Conservation (phyloP, 2,888 invertebrate species). For the Rosalia funebris region DNA sequence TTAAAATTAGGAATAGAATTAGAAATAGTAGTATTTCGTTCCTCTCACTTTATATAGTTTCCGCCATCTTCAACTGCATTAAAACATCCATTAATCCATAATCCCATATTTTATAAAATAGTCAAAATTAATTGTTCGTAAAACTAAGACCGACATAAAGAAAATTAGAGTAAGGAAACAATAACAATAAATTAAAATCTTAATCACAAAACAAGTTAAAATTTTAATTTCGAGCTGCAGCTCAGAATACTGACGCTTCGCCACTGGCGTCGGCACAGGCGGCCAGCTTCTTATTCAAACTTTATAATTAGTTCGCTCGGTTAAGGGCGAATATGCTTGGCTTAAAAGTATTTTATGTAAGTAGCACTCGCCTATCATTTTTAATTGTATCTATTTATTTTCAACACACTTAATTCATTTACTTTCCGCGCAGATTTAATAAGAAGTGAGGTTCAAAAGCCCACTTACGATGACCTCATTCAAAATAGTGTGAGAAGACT, state of each 20-base stretch:
- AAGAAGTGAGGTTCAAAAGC: not conserved
- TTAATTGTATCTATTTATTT: conserved; percentile 31
- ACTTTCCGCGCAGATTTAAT: conserved; percentile 6
- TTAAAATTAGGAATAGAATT: no score
- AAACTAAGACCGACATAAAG: no score
- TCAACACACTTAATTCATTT: conserved; percentile 24
- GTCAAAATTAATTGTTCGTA: no score
- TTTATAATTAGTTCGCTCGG: conserved; percentile 12
- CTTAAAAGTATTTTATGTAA: conserved; percentile 9
- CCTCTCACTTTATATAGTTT: no score
- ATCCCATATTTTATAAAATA: no score
- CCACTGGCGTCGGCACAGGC: not conserved
- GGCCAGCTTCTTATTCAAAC: conserved; percentile 1
- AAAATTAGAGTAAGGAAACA: no score
- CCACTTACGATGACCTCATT: not conserved
- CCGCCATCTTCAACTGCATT: no score
- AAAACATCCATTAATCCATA: no score
- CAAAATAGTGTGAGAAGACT: not conserved
- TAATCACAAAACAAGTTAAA: no score
- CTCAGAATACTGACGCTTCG: no score
- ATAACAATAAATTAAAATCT: not conserved
- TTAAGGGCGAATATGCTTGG: conserved; percentile 2
- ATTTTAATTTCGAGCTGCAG: not conserved
- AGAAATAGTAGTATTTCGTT: no score
- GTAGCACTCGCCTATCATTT: conserved; percentile 26